phyloP scores from a whole-genome alignment of 2,113 vertebrate genomes.

The Nesoenas mayeri region DNA sequence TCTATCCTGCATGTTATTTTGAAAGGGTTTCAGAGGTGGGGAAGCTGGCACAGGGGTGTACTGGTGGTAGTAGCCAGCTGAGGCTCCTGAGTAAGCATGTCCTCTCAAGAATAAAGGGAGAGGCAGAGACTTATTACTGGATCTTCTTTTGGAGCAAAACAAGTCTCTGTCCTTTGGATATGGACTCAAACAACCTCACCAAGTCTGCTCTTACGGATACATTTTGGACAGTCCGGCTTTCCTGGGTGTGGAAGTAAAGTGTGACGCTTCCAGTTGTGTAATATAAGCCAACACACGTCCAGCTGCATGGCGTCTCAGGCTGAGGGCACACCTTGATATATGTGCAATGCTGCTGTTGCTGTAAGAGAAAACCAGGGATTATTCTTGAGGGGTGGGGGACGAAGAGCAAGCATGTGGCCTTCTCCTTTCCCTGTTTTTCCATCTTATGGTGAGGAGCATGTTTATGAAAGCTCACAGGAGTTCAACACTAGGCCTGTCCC shows the following conservation, averaged over 20 bases:
- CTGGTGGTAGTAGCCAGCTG: not conserved
- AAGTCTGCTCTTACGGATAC: fast-evolving
- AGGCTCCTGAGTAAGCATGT: not conserved
- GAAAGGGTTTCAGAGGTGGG: not conserved
- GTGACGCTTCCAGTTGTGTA: fast-evolving
- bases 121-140: not conserved
- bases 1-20: not conserved
- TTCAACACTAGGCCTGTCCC: not conserved
- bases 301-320: not conserved
- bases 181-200: not conserved
- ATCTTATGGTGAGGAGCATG: fast-evolving
- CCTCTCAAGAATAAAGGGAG: not conserved
- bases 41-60: not conserved
- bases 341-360: not conserved
- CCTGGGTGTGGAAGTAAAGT: not conserved
- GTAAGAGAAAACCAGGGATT: not conserved
- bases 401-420: too few relatives aligned
- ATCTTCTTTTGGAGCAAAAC: not conserved
- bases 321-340: not conserved
- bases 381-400: not conserved
- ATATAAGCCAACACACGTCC: not conserved
- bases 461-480: not conserved
- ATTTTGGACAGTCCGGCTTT: not conserved
- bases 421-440: not conserved
- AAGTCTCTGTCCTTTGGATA: not conserved